A percentile compares a stretch with the other conserved stretches of the same genome.
Evolutionary conservation across 2,797 vertebrate species (phyloP).

Genomic region (Pachyuromys duprasi): DNA sequence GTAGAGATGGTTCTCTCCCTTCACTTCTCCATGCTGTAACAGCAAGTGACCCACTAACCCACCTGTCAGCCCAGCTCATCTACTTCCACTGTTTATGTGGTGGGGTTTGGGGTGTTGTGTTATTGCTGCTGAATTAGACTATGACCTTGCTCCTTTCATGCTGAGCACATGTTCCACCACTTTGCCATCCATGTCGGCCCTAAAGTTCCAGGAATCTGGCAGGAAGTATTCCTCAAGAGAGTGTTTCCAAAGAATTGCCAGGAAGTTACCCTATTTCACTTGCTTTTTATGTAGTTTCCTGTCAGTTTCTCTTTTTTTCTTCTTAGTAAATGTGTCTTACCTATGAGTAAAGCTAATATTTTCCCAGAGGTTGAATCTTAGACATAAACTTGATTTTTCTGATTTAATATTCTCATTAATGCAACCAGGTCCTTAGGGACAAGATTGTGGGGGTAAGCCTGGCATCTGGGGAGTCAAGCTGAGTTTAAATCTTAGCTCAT

Average conservation of each 20-base stretch:
- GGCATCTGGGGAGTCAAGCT: not conserved
- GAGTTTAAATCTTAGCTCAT: not conserved
- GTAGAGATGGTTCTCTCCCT: not conserved
- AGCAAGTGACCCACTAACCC: not conserved
- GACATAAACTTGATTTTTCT: not conserved
- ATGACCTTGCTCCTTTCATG: not conserved
- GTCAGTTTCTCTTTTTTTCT: slow-evolving; percentile 5
- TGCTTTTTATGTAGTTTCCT: not conserved
- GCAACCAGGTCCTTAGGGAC: not conserved
- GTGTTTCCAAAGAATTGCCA: not conserved
- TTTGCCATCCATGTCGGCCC: not conserved
- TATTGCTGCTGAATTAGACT: not conserved
- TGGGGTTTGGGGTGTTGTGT: not conserved
- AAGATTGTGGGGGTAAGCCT: not conserved
- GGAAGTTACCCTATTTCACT: not conserved
- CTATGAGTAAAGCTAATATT: not conserved
- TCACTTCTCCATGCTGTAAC: not conserved
- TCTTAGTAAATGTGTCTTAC: not conserved
- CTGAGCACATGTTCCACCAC: not conserved
- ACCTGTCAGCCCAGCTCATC: not conserved
- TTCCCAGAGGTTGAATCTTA: slow-evolving; percentile 23
- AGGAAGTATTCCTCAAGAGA: slow-evolving; percentile 10
- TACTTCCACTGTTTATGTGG: not conserved
- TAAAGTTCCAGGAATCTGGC: not conserved
- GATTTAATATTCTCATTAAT: slow-evolving; percentile 7